A percentile compares a stretch with the other conserved stretches of the same genome.
These are phyloP conservation scores for Dipodomys stephensi DNA, from an alignment of 2,113 vertebrate species.

Conservation along the genomic window DNA sequence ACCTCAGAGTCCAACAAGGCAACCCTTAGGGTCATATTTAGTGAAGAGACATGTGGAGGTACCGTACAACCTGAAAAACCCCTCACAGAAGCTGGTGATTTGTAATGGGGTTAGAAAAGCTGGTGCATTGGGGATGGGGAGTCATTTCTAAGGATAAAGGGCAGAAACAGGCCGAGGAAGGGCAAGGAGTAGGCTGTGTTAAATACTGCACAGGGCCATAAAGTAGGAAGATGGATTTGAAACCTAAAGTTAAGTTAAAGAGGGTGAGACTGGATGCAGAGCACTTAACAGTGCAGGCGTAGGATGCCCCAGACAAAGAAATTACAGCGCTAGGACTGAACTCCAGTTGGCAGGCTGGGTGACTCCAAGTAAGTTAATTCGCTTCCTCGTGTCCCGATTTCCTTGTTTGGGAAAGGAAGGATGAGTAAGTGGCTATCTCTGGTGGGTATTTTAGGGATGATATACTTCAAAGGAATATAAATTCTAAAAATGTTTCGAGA, in stretches of 20 bases:
- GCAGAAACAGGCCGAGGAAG: not conserved
- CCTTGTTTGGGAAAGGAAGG: not conserved
- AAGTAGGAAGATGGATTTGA: not conserved
- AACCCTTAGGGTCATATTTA: not conserved
- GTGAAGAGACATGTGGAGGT: not conserved
- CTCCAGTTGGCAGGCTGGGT: not conserved
- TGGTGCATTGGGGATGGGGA: not conserved
- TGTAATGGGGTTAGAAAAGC: not conserved
- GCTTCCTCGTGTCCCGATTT: not conserved
- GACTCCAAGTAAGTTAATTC: not conserved
- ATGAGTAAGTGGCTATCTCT: not conserved
- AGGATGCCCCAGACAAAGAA: not conserved
- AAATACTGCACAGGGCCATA: not conserved
- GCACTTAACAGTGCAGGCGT: not conserved
- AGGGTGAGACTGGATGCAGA: not conserved
- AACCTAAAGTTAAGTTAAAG: not conserved
- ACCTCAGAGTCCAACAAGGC: not conserved
- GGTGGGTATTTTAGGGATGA: conserved; percentile 1
- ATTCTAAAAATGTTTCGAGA: not conserved
- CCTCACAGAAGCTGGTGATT: not conserved
- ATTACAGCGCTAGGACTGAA: too few relatives aligned
- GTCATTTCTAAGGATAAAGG: not conserved
- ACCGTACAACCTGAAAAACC: not conserved
- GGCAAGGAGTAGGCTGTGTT: not conserved
- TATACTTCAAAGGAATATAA: not conserved